Base-by-base conservation (phyloP, 92 coral and sea anemone genomes). In the Desmophyllum pertusum region DNA sequence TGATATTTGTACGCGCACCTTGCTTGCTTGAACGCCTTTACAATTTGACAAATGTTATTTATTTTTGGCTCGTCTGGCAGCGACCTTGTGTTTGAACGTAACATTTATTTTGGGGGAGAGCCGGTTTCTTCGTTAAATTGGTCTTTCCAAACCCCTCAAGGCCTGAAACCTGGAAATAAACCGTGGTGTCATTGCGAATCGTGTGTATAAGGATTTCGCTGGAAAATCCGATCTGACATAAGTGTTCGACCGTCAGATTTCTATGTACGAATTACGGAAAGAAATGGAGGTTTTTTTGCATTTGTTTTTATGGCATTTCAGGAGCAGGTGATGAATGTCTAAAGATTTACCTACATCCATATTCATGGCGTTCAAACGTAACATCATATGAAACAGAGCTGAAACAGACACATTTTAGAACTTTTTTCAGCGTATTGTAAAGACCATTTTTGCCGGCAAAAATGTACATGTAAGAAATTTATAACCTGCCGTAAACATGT, bases 261-360 rank as follows among this genome's bases (percentile, higher is more conserved):
- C 4, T 50, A 33, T 45, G 39, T 10, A 11, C 50, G 48, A 72
- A 72, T 5, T 48, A 19, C 31, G 51, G 65, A 71, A 18, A 29
- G 52, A 25, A 53, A 69, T 69, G 75, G 67, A 51, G 36, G 11
- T 45, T 21, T 75, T 53, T 73, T 59, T 61, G 61, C 79, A 27
- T 82, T 82, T 82, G 86, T 72, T 82, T 82, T 70, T 29, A 82
- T 82, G 52, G 27, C 59, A 27, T 14, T 82, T 55, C 13, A 18
- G 59, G 53, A 82, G 86, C 86, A 82, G 86, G 86, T 82, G 86
- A 71, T 48, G 30, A 82, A 36, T 23, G 51, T 50, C 68, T 59
- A 13, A 14, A 72, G 71, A 72, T 52, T 25, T 82, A 18, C 38
- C 67, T 38, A 68, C 18, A 82, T 72, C 55, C 59, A 71, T 82